phyloP scores from a whole-genome alignment of 2,797 vertebrate genomes.

The Uromys caudimaculatus region DNA sequence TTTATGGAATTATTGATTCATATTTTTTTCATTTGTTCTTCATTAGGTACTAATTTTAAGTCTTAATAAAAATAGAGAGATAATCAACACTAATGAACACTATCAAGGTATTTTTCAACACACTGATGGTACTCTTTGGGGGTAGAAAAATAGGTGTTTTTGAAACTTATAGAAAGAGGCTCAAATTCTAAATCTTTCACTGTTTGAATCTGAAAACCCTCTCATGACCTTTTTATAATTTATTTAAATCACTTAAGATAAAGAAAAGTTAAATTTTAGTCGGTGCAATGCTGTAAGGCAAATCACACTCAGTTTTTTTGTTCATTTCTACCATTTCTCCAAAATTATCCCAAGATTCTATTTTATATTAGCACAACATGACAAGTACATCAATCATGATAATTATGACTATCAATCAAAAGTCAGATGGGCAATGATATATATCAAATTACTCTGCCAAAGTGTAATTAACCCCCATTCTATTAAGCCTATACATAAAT shows the following conservation, averaged over 20 bases:
- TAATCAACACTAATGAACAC: not conserved
- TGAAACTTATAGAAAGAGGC: not conserved
- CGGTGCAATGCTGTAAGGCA: not conserved
- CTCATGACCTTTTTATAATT: not conserved
- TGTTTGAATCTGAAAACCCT: not conserved
- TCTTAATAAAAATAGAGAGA: not conserved
- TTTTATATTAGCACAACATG: not conserved
- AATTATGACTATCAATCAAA: not conserved
- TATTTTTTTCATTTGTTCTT: not conserved
- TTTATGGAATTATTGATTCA: not conserved
- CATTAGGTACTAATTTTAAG: not conserved
- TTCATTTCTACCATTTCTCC: not conserved
- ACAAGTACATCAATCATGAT: not conserved
- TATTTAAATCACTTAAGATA: not conserved
- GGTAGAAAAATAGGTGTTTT: not conserved
- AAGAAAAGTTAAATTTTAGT: not conserved
- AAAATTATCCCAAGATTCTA: not conserved
- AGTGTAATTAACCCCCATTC: not conserved
- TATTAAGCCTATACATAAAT: not conserved
- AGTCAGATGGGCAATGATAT: not conserved
- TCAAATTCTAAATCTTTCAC: not conserved
- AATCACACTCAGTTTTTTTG: not conserved
- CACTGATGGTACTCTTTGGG: not conserved
- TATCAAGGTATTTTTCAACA: not conserved
- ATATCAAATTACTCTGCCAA: not conserved